Conservation (phyloP, 1,140 invertebrate genomes). For the Eumeta japonica region DNA sequence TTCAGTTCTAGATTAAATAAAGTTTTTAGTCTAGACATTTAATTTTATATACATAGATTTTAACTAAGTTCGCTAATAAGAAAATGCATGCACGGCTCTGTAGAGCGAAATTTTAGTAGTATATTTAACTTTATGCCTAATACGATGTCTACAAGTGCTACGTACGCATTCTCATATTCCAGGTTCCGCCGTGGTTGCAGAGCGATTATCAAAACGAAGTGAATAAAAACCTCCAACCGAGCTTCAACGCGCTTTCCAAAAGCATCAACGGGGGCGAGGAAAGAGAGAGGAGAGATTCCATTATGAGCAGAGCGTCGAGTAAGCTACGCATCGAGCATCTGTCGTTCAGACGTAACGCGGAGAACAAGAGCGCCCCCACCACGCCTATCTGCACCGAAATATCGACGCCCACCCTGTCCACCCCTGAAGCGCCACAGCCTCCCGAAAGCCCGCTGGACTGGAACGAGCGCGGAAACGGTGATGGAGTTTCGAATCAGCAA, state of each 20-base stretch:
- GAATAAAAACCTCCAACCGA: slow-evolving; percentile 47
- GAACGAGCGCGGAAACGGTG: slow-evolving; percentile 76
- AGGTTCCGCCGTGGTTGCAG: slow-evolving; percentile 80
- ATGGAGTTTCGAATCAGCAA: slow-evolving; percentile 79
- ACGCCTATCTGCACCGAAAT: slow-evolving; percentile 32
- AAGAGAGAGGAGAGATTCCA: slow-evolving; percentile 38
- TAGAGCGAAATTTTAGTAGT: too few relatives aligned
- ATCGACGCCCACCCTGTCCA: slow-evolving; percentile 59
- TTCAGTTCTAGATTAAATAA: too few relatives aligned
- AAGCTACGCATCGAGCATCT: slow-evolving; percentile 48
- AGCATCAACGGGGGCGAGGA: slow-evolving; percentile 37
- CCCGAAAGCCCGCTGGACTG: slow-evolving; percentile 70
- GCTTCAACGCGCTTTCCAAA: slow-evolving; percentile 38
- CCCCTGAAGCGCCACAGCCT: slow-evolving; percentile 60
- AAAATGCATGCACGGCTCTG: too few relatives aligned
- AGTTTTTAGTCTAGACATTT: too few relatives aligned
- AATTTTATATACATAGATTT: too few relatives aligned
- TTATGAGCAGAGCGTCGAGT: slow-evolving; percentile 45
- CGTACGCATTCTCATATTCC: slow-evolving; percentile 1
- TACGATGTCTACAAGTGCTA: slow-evolving; percentile 1
- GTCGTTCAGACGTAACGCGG: slow-evolving; percentile 34
- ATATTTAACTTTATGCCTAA: too few relatives aligned
- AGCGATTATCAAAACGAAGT: slow-evolving; percentile 58
- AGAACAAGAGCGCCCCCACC: slow-evolving; percentile 33
- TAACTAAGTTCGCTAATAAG: too few relatives aligned